Percentiles rank a stretch among this genome's conserved stretches.
phyloP scores from a whole-genome alignment of 2,113 vertebrate genomes.

The Xyliphius kryptos region DNA sequence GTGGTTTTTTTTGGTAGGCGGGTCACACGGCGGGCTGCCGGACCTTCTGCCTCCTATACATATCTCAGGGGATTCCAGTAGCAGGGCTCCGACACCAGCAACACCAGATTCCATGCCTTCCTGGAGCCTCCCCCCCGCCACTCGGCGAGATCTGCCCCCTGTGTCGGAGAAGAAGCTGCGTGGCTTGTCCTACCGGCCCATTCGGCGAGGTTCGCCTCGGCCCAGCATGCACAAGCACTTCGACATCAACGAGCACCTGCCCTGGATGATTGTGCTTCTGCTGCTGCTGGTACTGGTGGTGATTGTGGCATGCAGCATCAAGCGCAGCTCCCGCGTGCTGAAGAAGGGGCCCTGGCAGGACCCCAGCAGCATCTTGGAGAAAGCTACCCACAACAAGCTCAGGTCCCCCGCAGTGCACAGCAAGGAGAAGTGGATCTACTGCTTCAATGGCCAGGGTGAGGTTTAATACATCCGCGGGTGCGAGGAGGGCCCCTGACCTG shows the following conservation, averaged over 20 bases:
- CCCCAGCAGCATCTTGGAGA: constrained; percentile 89
- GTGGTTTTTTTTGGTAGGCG: too few species aligned
- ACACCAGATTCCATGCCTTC: constrained; percentile 28
- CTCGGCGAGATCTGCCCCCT: constrained; percentile 54
- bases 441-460: constrained; percentile 90
- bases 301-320: constrained; percentile 88
- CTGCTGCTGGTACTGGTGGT: constrained; percentile 86
- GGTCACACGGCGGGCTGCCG: neutral
- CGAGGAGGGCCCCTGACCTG: too few species aligned
- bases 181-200: constrained; percentile 62
- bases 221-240: constrained; percentile 79
- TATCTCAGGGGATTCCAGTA: constrained; percentile 32
- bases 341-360: constrained; percentile 94
- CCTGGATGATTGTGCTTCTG: constrained; percentile 97
- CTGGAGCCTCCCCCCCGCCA: constrained; percentile 33
- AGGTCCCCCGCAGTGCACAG: constrained; percentile 57
- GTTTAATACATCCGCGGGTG: too few species aligned
- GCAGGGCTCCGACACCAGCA: neutral
- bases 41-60: constrained; percentile 55
- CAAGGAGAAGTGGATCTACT: constrained; percentile 94
- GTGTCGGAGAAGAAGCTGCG: constrained; percentile 45
- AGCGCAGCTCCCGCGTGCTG: constrained; percentile 84
- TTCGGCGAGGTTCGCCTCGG: constrained; percentile 71
- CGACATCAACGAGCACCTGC: constrained; percentile 95
- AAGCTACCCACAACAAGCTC: constrained; percentile 83